A percentile compares a stretch with the other conserved stretches of the same genome.
Evolutionary conservation across 2,888 invertebrate species (phyloP).

Genomic region (Drosophila phalerata): DNA sequence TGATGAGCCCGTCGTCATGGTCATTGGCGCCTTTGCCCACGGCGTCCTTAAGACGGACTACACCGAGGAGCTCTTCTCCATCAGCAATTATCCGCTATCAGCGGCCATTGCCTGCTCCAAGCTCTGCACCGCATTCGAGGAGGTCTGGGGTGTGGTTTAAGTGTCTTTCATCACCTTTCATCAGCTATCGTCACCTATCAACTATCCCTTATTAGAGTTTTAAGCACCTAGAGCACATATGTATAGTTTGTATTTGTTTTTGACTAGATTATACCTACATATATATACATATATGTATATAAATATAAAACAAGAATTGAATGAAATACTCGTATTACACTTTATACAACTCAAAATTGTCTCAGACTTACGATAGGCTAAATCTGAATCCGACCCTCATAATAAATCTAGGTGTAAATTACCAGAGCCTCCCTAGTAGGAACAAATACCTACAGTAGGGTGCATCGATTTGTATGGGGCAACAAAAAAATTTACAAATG

Average conservation of each 20-base stretch:
- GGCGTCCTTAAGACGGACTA: slow-evolving; percentile 96
- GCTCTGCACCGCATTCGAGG: slow-evolving; percentile 97
- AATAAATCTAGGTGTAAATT: neutral
- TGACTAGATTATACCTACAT: slow-evolving; percentile 24
- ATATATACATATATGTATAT: slow-evolving; percentile 15
- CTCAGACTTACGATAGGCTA: slow-evolving; percentile 3
- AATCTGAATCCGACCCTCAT: neutral
- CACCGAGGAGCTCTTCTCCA: slow-evolving; percentile 94
- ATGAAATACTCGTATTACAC: neutral
- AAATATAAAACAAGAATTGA: neutral
- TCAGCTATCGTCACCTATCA: neutral
- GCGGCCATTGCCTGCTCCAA: slow-evolving; percentile 98
- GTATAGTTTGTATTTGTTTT: slow-evolving; percentile 27
- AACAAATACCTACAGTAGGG: too few relatives aligned
- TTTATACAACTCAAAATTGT: neutral
- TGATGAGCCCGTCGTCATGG: slow-evolving; percentile 94
- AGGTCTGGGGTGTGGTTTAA: slow-evolving; percentile 93
- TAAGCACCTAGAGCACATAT: slow-evolving; percentile 10
- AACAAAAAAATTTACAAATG: too few relatives aligned
- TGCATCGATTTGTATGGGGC: too few relatives aligned
- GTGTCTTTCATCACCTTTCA: too few relatives aligned
- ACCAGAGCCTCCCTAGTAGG: too few relatives aligned
- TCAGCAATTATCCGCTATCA: slow-evolving; percentile 98
- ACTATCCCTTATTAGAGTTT: neutral
- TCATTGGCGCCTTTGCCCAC: slow-evolving; percentile 99